Evolutionary conservation across 2,888 invertebrate species (phyloP), one percentile per base, ranked within the genome.

Genomic region (Pseudeuparius sepicola): DNA sequence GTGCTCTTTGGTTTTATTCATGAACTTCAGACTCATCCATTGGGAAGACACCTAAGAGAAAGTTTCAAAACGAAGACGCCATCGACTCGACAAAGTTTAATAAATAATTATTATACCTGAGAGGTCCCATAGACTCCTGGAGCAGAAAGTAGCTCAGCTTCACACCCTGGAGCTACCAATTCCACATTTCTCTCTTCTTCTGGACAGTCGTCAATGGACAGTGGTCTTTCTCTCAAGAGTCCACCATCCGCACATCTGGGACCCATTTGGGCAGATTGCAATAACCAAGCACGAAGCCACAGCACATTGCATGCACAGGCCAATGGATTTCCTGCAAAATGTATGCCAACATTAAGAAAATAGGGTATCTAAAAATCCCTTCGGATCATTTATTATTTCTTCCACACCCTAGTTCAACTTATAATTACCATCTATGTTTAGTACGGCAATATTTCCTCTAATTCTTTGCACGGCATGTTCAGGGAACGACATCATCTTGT

Each of bases 211-310:
- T 71, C 70, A 39, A 76, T 69, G 7, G 79, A 75, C 41, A 85
- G 70, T 27, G 80, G 71, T 52, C 80, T 71, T 44, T 79, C 76
- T 46, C 78, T 74, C n/a, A 87, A 67, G 9, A 80, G 67, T 11
- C 77, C 75, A 1, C 87, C 87, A 52, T 87, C 85, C 14, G 75
- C 71, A 55, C 87, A 88, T 52, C 75, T 73, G 4, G 87, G 87
- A 3, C 86, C 86, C 4, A 76, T 70, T 3, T 75, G 68, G 14
- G 78, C 73, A 0, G 78, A 75, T 57, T 86, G 84, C 41, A 77
- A 75, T 14, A 87, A 61, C 87, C 87, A 88, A 3, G 78, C 79
- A 48, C 84, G 75, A 2, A 89, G 62, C 89, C 89, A 89, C 34
- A 84, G 68, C 58, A 86, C 71, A 42, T 76, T 78, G 54, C 89